A percentile compares a stretch with the other conserved stretches of the same genome.
Conservation (phyloP, 2,113 vertebrate species). For the Bothrops jararaca region DNA sequence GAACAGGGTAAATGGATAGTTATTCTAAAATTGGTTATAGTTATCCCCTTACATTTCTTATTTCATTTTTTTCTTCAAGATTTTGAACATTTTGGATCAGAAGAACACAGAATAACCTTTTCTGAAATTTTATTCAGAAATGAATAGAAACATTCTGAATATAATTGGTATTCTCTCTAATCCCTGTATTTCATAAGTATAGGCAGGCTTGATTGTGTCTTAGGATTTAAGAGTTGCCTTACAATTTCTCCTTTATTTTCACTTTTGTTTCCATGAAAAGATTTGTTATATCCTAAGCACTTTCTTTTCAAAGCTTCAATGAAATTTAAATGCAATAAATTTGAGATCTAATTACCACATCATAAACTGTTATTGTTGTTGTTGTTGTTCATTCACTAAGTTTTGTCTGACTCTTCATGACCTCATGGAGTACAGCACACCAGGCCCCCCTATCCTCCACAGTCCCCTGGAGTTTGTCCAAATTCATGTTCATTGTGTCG, state of each 20-base stretch:
- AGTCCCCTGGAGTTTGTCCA: not conserved
- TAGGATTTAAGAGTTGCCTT: not conserved
- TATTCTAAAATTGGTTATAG: not conserved
- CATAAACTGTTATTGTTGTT: not conserved
- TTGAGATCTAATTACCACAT: not conserved
- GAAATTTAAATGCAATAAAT: not conserved
- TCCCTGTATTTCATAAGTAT: not conserved
- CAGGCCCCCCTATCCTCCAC: not conserved
- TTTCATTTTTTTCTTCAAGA: not conserved
- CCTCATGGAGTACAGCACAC: not conserved
- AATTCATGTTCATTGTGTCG: not conserved
- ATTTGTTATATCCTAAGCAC: not conserved
- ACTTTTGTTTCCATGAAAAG: not conserved
- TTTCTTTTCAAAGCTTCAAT: not conserved
- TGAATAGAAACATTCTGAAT: rapidly evolving
- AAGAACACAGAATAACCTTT: not conserved
- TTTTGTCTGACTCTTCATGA: not conserved
- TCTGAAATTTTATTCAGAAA: not conserved
- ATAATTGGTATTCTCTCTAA: not conserved
- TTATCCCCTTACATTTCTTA: not conserved
- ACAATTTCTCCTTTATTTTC: not conserved
- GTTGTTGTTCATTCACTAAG: not conserved
- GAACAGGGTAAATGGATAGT: not conserved
- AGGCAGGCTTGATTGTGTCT: not conserved
- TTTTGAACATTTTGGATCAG: not conserved